These are phyloP conservation scores for Glyptemys insculpta DNA, from an alignment of 2,797 vertebrate genomes.

Conservation along the genomic window DNA sequence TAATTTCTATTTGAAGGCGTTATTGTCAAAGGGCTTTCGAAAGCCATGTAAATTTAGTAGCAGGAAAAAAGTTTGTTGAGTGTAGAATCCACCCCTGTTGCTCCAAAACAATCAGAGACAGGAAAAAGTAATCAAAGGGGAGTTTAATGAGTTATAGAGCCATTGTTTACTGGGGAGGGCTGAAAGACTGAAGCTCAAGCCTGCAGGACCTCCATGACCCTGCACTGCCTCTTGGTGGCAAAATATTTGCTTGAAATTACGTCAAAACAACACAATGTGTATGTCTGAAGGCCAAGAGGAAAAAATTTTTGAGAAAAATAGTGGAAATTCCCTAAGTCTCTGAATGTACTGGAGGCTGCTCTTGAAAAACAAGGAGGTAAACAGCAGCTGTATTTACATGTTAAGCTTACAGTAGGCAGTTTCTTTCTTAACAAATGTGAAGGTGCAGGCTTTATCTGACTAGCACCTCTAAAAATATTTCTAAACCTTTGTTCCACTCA, in stretches of 20 bases:
- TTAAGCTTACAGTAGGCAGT: neutral
- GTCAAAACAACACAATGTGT: constrained; percentile 80
- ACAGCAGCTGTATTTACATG: constrained; percentile 24
- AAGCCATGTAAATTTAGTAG: constrained; percentile 84
- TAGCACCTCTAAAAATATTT: constrained; percentile 19
- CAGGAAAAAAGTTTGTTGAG: constrained; percentile 85
- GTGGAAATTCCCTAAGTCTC: constrained; percentile 80
- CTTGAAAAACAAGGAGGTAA: constrained; percentile 76
- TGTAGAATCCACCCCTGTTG: constrained; percentile 80
- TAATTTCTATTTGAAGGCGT: constrained; percentile 43
- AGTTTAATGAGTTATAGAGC: constrained; percentile 87
- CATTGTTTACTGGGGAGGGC: constrained; percentile 86
- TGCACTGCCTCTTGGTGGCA: constrained; percentile 76
- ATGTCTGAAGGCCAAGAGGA: constrained; percentile 63
- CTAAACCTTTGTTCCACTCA: constrained; percentile 4
- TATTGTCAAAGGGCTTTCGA: constrained; percentile 49
- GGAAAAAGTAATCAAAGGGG: constrained; percentile 91
- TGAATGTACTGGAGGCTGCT: constrained; percentile 51
- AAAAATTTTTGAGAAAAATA: constrained; percentile 67
- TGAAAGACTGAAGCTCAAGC: constrained; percentile 61
- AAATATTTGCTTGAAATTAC: constrained; percentile 80
- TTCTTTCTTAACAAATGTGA: rapidly evolving
- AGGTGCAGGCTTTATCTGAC: neutral
- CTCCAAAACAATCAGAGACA: constrained; percentile 90
- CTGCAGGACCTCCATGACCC: constrained; percentile 76